Percentiles rank a stretch among this genome's conserved stretches.
These are phyloP conservation scores for Copidosoma aretas DNA, from an alignment of 2,888 invertebrate species.

Conservation along the genomic window DNA sequence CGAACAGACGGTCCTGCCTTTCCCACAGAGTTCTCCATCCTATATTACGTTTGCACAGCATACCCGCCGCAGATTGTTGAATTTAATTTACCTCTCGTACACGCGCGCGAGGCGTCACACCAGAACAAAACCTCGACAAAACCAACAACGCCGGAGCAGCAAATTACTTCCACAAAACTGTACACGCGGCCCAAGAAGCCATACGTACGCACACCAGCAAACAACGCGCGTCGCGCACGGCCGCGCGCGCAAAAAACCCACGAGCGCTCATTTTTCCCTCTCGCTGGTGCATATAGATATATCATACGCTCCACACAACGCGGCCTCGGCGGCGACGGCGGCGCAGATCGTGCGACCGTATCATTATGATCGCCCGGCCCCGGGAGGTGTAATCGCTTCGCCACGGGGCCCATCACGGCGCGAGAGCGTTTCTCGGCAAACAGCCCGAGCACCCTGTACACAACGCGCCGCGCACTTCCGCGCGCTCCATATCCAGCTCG, in stretches of 20 bases:
- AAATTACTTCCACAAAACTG: conserved; percentile 1
- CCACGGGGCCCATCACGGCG: conserved; percentile 34
- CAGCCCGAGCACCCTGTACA: conserved; percentile 20
- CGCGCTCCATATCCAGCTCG: not conserved
- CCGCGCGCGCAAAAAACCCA: not conserved
- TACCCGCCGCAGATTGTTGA: no score
- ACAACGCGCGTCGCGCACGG: not conserved
- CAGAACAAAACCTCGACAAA: no score
- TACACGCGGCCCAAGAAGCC: not conserved
- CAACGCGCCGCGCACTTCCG: not conserved
- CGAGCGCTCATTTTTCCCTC: not conserved
- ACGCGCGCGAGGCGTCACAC: no score
- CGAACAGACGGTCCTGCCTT: no score
- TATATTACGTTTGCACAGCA: no score
- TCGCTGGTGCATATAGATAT: not conserved
- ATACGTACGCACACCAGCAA: no score
- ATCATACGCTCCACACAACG: no score
- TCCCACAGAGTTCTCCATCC: no score
- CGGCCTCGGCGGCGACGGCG: not conserved
- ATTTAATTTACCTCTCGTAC: no score
- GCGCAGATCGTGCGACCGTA: conserved; percentile 30
- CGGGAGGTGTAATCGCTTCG: conserved; percentile 39
- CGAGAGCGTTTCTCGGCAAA: conserved; percentile 37
- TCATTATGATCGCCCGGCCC: conserved; percentile 40
- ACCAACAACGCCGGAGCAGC: not conserved